These are phyloP conservation scores for Tauraco erythrolophus DNA, from an alignment of 2,113 vertebrate species.

Conservation along the genomic window DNA sequence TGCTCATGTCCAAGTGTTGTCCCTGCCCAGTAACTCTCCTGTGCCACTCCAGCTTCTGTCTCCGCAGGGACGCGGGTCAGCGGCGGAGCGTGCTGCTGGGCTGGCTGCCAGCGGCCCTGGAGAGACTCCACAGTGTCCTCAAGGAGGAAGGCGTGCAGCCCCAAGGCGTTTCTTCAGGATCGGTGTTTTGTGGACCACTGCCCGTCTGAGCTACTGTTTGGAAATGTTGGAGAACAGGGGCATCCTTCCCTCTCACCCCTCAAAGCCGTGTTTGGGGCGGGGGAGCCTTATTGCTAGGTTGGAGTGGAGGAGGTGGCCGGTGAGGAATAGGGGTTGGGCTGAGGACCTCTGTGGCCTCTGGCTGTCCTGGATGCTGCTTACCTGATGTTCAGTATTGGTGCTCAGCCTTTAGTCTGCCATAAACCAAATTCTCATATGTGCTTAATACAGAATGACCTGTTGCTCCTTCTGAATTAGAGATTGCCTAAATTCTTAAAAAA, in stretches of 20 bases:
- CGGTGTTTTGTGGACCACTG: fast-evolving
- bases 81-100: not conserved
- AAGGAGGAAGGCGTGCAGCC: not conserved
- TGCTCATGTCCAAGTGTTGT: no score
- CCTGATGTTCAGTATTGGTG: fast-evolving
- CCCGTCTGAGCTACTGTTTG: fast-evolving
- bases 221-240: fast-evolving
- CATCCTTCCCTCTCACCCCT: not conserved
- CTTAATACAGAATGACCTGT: not conserved
- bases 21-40: not conserved
- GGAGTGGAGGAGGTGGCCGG: not conserved
- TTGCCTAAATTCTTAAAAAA: not conserved
- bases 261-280: not conserved
- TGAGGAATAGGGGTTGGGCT: not conserved
- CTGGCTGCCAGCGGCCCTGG: not conserved
- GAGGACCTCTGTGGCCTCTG: not conserved
- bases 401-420: not conserved
- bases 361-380: not conserved
- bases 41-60: not conserved
- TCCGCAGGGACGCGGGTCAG: not conserved
- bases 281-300: not conserved
- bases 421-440: fast-evolving
- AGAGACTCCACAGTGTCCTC: not conserved
- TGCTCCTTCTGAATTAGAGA: not conserved
- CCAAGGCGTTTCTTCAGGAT: not conserved